Percentiles rank a stretch among this genome's conserved stretches.
These are phyloP conservation scores for Nomada lathburiana DNA, from an alignment of 2,888 invertebrate genomes.

Conservation along the genomic window DNA sequence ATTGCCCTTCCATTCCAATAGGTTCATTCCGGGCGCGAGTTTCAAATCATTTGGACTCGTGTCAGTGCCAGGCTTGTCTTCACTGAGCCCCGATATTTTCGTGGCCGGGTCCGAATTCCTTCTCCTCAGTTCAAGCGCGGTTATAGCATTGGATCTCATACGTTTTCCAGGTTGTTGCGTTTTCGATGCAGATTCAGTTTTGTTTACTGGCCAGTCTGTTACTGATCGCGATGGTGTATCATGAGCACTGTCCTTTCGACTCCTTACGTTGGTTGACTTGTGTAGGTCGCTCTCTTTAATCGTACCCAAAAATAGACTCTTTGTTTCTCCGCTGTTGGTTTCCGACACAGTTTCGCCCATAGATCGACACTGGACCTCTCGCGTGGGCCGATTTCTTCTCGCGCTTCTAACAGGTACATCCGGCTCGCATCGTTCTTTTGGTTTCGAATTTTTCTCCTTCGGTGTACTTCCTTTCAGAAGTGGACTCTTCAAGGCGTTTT, in stretches of 20 bases:
- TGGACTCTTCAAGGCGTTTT: constrained; percentile 54
- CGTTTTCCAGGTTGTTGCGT: constrained; percentile 82
- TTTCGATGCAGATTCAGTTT: constrained; percentile 75
- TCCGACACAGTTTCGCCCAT: constrained; percentile 82
- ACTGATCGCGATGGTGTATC: constrained; percentile 76
- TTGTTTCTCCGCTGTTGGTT: constrained; percentile 71
- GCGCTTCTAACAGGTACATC: constrained; percentile 83
- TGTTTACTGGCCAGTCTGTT: constrained; percentile 82
- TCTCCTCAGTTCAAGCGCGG: constrained; percentile 86
- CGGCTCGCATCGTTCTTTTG: constrained; percentile 79
- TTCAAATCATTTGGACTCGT: constrained; percentile 85
- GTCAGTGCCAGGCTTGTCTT: constrained; percentile 85
- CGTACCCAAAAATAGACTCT: constrained; percentile 81
- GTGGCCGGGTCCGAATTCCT: constrained; percentile 91
- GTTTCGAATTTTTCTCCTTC: constrained; percentile 69
- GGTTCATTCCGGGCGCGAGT: constrained; percentile 86
- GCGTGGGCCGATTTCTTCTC: constrained; percentile 80
- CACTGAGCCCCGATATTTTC: constrained; percentile 84
- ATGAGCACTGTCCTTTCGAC: constrained; percentile 72
- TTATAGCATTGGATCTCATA: constrained; percentile 82
- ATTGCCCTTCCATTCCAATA: constrained; percentile 87
- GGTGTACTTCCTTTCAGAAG: constrained; percentile 54
- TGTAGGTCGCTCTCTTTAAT: constrained; percentile 81
- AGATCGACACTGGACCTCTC: constrained; percentile 83
- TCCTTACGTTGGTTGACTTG: constrained; percentile 75